Conservation (phyloP, 2,888 invertebrate species). For the Pocota personata region DNA sequence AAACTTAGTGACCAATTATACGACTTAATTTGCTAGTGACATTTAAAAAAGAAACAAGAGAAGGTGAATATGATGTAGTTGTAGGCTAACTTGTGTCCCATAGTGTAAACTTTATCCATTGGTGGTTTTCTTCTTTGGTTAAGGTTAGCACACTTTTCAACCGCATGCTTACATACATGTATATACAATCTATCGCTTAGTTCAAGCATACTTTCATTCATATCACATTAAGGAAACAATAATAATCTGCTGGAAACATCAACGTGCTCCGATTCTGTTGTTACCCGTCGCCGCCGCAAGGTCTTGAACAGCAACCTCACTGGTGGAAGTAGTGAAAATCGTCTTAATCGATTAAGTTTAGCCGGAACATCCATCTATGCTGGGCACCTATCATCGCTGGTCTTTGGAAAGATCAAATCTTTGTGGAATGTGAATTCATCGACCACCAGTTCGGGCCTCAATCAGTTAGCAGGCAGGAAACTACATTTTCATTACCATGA, state of each 20-base stretch:
- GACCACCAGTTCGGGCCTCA: slow-evolving; percentile 89
- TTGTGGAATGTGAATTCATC: slow-evolving; percentile 92
- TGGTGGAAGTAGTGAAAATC: slow-evolving; percentile 79
- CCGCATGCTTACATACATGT: neutral
- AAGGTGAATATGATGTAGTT: no score
- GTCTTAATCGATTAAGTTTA: slow-evolving; percentile 81
- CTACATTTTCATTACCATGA: slow-evolving; percentile 46
- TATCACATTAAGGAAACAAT: slow-evolving; percentile 76
- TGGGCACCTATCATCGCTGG: slow-evolving; percentile 83
- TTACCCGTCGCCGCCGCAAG: slow-evolving; percentile 81
- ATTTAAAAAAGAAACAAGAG: no score
- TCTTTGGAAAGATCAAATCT: slow-evolving; percentile 94
- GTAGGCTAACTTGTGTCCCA: slow-evolving; percentile 5
- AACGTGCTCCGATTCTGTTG: slow-evolving; percentile 82
- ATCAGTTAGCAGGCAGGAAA: slow-evolving; percentile 90
- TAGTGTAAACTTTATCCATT: slow-evolving; percentile 11
- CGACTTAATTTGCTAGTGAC: no score
- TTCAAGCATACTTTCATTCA: slow-evolving; percentile 52
- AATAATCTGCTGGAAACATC: slow-evolving; percentile 81
- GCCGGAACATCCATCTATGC: slow-evolving; percentile 82
- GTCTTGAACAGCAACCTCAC: slow-evolving; percentile 79
- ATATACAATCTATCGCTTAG: slow-evolving; percentile 17
- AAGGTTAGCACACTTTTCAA: neutral
- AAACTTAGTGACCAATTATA: no score
- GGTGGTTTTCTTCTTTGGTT: neutral